phyloP scores from a whole-genome alignment of 2,888 invertebrate genomes.

The Nemotelus nigrinus region DNA sequence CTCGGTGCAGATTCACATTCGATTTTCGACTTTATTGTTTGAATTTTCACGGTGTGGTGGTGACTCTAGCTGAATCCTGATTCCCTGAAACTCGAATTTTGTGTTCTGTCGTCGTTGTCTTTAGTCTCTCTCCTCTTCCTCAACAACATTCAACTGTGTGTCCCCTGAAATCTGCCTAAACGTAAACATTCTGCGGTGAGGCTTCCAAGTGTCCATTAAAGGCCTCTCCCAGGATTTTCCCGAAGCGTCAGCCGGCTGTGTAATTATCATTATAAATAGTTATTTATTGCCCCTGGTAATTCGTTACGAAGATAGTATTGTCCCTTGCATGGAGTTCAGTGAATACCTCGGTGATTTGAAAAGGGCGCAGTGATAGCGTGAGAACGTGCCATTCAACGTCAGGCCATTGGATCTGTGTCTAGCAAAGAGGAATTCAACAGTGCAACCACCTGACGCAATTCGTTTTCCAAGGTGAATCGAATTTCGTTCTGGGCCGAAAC shows the following conservation, averaged over 20 bases:
- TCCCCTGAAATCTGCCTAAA: constrained; percentile 19
- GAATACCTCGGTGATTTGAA: not conserved
- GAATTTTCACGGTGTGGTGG: constrained; percentile 39
- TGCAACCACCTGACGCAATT: constrained; percentile 44
- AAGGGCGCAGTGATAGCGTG: not conserved
- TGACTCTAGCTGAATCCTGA: constrained; percentile 29
- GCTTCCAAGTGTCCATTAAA: constrained; percentile 1
- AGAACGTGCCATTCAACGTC: not conserved
- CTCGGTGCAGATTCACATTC: constrained; percentile 31
- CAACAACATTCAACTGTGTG: constrained; percentile 32
- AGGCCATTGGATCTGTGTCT: not conserved
- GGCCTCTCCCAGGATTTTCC: constrained; percentile 32
- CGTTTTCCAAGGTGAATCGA: constrained; percentile 39
- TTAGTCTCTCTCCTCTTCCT: constrained; percentile 28
- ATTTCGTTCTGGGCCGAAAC: constrained; percentile 7
- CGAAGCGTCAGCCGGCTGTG: constrained; percentile 1
- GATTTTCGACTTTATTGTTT: constrained; percentile 31
- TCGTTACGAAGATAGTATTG: not conserved
- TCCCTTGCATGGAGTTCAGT: not conserved
- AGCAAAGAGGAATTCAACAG: constrained; percentile 17
- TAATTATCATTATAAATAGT: not conserved
- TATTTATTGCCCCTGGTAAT: not conserved
- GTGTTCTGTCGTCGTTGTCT: constrained; percentile 25
- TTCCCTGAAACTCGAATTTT: constrained; percentile 33
- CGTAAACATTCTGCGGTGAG: constrained; percentile 31